Conservation (phyloP, 2,113 vertebrate species). For the Elachura formosa region DNA sequence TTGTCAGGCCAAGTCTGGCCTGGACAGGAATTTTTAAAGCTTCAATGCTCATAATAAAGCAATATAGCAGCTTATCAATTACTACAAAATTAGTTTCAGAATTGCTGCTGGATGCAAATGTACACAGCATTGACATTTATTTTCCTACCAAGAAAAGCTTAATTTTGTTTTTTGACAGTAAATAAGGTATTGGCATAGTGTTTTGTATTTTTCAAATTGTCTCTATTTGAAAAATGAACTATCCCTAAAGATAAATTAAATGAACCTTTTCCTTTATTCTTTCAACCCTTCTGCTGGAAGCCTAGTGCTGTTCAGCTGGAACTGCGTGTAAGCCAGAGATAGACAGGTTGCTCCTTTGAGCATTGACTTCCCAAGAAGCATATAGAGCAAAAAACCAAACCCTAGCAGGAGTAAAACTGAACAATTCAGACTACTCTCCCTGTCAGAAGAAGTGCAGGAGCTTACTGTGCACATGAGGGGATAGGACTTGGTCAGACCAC, state of each 20-base stretch:
- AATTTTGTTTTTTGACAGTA: slow-evolving; percentile 44
- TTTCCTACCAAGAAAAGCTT: slow-evolving; percentile 10
- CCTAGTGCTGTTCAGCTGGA: neutral
- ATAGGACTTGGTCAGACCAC: neutral
- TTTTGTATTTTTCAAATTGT: slow-evolving; percentile 16
- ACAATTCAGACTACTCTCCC: neutral
- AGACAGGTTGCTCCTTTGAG: slow-evolving; percentile 2
- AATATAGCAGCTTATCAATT: slow-evolving; percentile 27
- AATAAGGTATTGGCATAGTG: neutral
- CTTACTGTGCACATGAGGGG: neutral
- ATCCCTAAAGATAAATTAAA: slow-evolving; percentile 50
- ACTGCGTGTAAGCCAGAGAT: neutral
- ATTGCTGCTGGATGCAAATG: slow-evolving; percentile 39
- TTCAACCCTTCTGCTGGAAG: slow-evolving; percentile 2
- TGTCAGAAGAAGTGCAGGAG: neutral
- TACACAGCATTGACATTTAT: neutral
- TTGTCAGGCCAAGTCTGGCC: neutral
- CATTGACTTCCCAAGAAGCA: neutral
- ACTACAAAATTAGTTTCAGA: neutral
- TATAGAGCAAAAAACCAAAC: neutral
- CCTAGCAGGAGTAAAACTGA: neutral
- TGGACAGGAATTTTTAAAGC: neutral
- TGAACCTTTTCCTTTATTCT: slow-evolving; percentile 20
- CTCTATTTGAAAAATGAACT: slow-evolving; percentile 32
- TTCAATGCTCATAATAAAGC: neutral